Conservation (phyloP, 2,888 invertebrate genomes). For the Hipparchia sbordonii region DNA sequence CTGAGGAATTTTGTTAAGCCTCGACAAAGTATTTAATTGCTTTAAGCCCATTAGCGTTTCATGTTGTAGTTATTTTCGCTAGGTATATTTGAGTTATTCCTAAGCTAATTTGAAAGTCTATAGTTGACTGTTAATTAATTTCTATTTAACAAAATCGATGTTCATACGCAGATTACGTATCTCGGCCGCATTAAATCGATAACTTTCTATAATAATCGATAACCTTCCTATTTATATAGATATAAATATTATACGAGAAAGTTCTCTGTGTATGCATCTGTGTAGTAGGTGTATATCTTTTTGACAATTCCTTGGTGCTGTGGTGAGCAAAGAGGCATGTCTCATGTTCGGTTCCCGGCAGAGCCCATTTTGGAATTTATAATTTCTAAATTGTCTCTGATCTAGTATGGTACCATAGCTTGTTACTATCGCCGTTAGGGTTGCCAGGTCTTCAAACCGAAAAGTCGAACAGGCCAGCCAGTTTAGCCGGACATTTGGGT, state of each 20-base stretch:
- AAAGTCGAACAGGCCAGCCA: no score
- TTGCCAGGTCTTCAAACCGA: no score
- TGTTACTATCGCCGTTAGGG: no score
- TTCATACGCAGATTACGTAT: conserved; percentile 10
- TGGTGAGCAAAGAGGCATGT: no score
- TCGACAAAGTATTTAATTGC: conserved; percentile 11
- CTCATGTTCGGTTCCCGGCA: no score
- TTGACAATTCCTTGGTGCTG: no score
- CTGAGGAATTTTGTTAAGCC: background rate
- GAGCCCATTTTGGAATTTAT: no score
- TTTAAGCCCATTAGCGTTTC: conserved; percentile 5
- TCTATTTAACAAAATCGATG: conserved; percentile 14
- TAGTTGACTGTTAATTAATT: conserved; percentile 17
- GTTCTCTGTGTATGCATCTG: conserved; percentile 4
- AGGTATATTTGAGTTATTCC: background rate
- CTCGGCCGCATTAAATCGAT: conserved; percentile 14
- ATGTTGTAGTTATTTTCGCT: conserved; percentile 16
- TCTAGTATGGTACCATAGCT: no score
- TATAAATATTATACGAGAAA: conserved; percentile 7
- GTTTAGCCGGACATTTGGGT: no score
- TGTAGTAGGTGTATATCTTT: no score
- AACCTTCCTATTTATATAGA: background rate
- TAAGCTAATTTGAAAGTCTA: conserved; percentile 13
- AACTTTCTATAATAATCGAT: conserved; percentile 13
- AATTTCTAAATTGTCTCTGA: no score